Evolutionary conservation across 2,797 vertebrate species (phyloP), one percentile per base, ranked within the genome.

Genomic region (Phaenicophaeus curvirostris): DNA sequence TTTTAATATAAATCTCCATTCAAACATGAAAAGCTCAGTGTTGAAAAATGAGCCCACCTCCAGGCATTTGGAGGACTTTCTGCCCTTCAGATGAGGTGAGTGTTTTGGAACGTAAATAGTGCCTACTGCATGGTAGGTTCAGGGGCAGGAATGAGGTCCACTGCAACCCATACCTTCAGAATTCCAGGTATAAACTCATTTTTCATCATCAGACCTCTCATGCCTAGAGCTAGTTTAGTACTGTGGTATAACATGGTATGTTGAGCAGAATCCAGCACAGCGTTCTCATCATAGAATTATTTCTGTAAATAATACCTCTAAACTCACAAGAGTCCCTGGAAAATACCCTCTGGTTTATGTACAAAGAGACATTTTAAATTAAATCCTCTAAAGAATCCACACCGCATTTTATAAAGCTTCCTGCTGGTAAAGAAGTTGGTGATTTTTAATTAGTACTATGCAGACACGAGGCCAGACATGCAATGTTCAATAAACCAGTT

Each of bases 401-500:
- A 71, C 87, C 90, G 0, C 48, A 24, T 95, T 72, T 96, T 97
- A 83, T 65, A 79, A 83, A 89, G 93, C 65, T 91, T 90, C 92
- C 90, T 86, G 73, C 87, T 92, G 89, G 87, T 89, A 69, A 81
- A 94, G 84, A 94, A 96, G 67, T 95, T 93, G 58, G 77, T 93
- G 96, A 93, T 79, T 95, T 97, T 97, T 97, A 97, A 97, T 97
- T 97, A 97, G 93, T 87, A 55, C 84, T 85, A 85, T 61, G 93
- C 95, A 97, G 96, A 96, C 94, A 96, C 58, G 81, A 95, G 83
- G 89, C 93, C 94, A 97, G 95, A 96, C 92, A 89, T 75, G 89
- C 85, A 88, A 93, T 87, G 95, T 96, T 95, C 96, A 97, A 96
- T 95, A 97, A 97, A 97, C 85, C 96, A 95, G 94, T 88, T 94